A percentile compares a stretch with the other conserved stretches of the same genome.
These are phyloP conservation scores for Pammene aurita DNA, from an alignment of 2,888 invertebrate genomes.

Conservation along the genomic window DNA sequence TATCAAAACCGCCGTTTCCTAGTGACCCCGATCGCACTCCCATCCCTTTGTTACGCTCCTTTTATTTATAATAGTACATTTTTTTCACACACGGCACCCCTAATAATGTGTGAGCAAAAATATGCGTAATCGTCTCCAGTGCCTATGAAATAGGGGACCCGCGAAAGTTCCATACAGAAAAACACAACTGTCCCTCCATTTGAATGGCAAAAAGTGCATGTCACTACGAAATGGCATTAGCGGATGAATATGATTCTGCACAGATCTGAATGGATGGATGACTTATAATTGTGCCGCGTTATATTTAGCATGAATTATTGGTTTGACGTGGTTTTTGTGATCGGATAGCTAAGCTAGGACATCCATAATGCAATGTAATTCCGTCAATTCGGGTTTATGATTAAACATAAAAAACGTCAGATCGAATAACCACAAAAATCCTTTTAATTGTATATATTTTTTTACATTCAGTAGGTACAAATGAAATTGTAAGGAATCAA, in stretches of 20 bases:
- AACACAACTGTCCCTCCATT: constrained; percentile 78
- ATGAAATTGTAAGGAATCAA: background rate
- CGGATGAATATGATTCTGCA: constrained; percentile 80
- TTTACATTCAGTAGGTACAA: background rate
- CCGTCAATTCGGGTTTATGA: constrained; percentile 14
- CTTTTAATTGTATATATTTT: background rate
- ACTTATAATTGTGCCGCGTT: constrained; percentile 80
- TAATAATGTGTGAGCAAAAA: constrained; percentile 80
- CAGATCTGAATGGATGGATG: constrained; percentile 78
- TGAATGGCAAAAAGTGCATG: constrained; percentile 83
- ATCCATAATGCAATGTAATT: constrained; percentile 28
- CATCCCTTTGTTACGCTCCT: constrained; percentile 79
- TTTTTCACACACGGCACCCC: constrained; percentile 82
- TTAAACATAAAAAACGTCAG: constrained; percentile 7
- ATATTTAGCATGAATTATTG: constrained; percentile 83
- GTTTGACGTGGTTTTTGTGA: constrained; percentile 73
- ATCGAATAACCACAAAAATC: background rate
- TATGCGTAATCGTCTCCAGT: constrained; percentile 76
- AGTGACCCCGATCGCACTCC: constrained; percentile 83
- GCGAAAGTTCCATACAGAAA: constrained; percentile 69
- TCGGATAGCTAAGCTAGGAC: constrained; percentile 31
- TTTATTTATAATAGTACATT: constrained; percentile 82
- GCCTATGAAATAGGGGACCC: constrained; percentile 53
- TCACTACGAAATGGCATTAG: constrained; percentile 80
- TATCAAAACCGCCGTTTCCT: constrained; percentile 83